Evolutionary conservation across 2,113 vertebrate species (phyloP), one percentile per base, ranked within the genome.

Genomic region (Australoheros scitulus): DNA sequence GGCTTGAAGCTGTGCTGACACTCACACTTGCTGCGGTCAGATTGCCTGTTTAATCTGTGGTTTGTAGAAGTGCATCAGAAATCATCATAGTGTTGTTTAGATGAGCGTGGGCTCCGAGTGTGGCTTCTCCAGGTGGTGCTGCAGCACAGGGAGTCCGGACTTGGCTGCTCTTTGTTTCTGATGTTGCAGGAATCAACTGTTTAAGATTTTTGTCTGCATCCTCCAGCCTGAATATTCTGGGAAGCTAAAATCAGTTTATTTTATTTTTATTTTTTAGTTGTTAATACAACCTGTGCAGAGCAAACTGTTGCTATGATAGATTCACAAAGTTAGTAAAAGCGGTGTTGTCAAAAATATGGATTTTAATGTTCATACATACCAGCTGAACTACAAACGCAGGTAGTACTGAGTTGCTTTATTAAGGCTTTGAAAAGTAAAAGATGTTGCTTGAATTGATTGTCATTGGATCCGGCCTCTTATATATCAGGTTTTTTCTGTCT

Each of bases 71-170:
- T 90, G 26, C 61, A 77, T 86, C 80, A n/a, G 77, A 84, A 63
- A 32, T 84, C 61, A 63, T 85, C 64, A 60, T 85, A 20, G 76
- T 86, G 74, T 88, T 88, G 82, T 88, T 85, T 84, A 81, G 91
- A 76, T 75, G 79, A 85, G 76, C 5, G 29, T 84, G 7, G 55
- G 72, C 38, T 64, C 75, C 18, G 89, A 93, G 60, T 88, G 81
- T 41, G 83, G 92, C 43, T 1, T 80, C 61, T 91, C 85, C 94
- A 93, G 94, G 93, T 88, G 94, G 72, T 94, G 90, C 77, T 91
- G 89, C 93, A 90, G 92, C 87, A 86, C 91, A 47, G 80, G 89
- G 89, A 80, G 34, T 57, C 88, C 32, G 32, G 59, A 85, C 88
- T 88, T 76, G 89, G 90, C 91, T 65, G 87, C 82, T 89, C 86